phyloP scores from a whole-genome alignment of 2,113 vertebrate genomes.

The Perca schrenkii region DNA sequence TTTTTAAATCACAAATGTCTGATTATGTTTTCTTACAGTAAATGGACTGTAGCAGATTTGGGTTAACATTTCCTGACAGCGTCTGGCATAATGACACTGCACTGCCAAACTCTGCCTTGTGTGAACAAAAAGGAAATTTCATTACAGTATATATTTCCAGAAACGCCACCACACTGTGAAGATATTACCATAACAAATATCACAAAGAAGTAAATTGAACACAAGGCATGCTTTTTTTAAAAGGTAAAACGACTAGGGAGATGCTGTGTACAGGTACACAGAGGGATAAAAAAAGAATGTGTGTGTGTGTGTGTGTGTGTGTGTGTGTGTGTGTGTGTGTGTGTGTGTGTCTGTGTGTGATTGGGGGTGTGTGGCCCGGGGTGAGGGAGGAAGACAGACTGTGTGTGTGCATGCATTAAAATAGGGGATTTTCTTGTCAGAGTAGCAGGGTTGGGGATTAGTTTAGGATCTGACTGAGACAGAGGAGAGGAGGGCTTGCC shows the following conservation, averaged over 20 bases:
- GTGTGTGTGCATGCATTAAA: slow-evolving; percentile 85
- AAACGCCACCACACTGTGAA: slow-evolving; percentile 31
- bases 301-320: slow-evolving; percentile 27
- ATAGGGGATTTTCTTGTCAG: slow-evolving; percentile 87
- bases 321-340: slow-evolving; percentile 35
- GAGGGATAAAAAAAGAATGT: slow-evolving; percentile 38
- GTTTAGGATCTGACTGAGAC: slow-evolving; percentile 84
- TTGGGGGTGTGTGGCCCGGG: slow-evolving; percentile 35
- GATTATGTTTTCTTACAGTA: slow-evolving; percentile 67
- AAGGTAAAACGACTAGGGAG: slow-evolving; percentile 38
- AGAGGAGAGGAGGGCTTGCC: slow-evolving; percentile 79
- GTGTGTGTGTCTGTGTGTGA: slow-evolving; percentile 18
- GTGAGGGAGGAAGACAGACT: slow-evolving; percentile 54
- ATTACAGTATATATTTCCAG: slow-evolving; percentile 45
- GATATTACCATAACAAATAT: slow-evolving; percentile 56
- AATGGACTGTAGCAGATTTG: slow-evolving; percentile 66
- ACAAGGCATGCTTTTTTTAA: slow-evolving; percentile 28
- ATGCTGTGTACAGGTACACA: slow-evolving; percentile 63
- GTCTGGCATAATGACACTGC: slow-evolving; percentile 13
- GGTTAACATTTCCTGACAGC: slow-evolving; percentile 57
- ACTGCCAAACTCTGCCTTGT: slow-evolving; percentile 33
- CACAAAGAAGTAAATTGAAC: slow-evolving; percentile 5
- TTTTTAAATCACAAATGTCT: slow-evolving; percentile 41
- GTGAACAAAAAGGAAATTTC: slow-evolving; percentile 46
- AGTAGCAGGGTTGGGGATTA: slow-evolving; percentile 85